These are phyloP conservation scores for Ctenomys sociabilis DNA, from an alignment of 2,113 vertebrate genomes.

Conservation along the genomic window DNA sequence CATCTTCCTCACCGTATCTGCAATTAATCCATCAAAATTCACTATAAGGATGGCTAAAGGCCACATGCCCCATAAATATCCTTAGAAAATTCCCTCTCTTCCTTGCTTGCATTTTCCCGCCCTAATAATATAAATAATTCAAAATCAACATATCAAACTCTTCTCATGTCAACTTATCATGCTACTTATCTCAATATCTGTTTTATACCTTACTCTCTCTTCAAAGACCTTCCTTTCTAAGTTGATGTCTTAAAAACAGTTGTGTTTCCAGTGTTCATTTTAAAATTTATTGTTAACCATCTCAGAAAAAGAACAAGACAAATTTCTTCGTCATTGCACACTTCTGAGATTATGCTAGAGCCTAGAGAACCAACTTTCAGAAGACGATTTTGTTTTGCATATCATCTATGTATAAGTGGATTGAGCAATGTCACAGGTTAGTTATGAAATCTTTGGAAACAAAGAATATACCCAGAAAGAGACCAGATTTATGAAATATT, in stretches of 20 bases:
- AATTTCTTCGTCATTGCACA: neutral
- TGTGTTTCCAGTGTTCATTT: neutral
- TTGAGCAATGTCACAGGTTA: neutral
- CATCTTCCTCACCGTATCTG: neutral
- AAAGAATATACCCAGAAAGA: neutral
- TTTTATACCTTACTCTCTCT: constrained; percentile 8
- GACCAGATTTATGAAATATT: neutral
- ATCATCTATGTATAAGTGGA: neutral
- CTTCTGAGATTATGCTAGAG: neutral
- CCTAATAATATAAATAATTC: neutral
- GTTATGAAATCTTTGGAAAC: constrained; percentile 16
- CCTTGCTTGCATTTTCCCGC: neutral
- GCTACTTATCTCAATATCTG: neutral
- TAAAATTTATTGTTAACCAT: neutral
- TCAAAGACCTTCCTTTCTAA: neutral
- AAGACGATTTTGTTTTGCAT: neutral
- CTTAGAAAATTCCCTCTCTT: neutral
- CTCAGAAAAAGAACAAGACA: neutral
- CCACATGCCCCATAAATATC: neutral
- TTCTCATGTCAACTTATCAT: neutral
- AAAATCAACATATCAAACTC: neutral
- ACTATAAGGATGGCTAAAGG: neutral
- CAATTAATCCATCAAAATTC: neutral
- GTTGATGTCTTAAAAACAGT: neutral
- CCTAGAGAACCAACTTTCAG: neutral